Conservation (phyloP, 2,797 vertebrate species). For the Pampus argenteus region DNA sequence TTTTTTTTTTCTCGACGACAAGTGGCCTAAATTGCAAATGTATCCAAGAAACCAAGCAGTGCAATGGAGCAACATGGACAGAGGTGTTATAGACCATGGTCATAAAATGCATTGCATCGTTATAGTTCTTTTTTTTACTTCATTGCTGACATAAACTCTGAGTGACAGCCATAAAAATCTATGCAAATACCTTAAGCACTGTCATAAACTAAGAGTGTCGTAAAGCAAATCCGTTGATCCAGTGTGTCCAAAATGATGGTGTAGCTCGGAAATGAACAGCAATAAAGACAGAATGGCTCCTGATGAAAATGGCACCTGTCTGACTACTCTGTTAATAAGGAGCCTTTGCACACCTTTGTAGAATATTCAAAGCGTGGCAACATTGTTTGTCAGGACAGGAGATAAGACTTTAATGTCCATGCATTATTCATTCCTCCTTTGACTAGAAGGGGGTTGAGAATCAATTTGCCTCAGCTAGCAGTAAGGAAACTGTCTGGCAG, state of each 20-base stretch:
- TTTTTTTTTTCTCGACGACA: no score
- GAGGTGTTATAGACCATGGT: not conserved
- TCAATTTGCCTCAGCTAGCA: constrained; percentile 76
- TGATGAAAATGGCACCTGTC: constrained; percentile 66
- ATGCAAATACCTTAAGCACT: constrained; percentile 65
- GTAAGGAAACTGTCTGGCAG: constrained; percentile 73
- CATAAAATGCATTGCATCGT: constrained; percentile 21
- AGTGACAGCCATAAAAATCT: constrained; percentile 63
- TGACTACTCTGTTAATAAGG: constrained; percentile 59
- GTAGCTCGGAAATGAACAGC: constrained; percentile 35
- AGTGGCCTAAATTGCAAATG: not conserved
- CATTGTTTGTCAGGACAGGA: constrained; percentile 78
- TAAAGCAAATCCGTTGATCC: constrained; percentile 60
- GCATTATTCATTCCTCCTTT: constrained; percentile 80
- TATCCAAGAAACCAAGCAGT: not conserved
- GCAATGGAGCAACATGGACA: not conserved
- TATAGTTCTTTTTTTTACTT: constrained; percentile 49
- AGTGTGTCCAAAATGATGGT: constrained; percentile 43
- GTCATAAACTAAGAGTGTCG: constrained; percentile 45
- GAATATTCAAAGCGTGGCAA: constrained; percentile 74
- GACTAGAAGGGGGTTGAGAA: constrained; percentile 55
- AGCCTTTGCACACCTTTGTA: constrained; percentile 66
- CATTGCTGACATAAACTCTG: constrained; percentile 55
- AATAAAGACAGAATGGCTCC: constrained; percentile 52
- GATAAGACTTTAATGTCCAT: constrained; percentile 78